Evolutionary conservation across 2,113 vertebrate species (phyloP), one percentile per base, ranked within the genome.

Genomic region (Guaruba guarouba): DNA sequence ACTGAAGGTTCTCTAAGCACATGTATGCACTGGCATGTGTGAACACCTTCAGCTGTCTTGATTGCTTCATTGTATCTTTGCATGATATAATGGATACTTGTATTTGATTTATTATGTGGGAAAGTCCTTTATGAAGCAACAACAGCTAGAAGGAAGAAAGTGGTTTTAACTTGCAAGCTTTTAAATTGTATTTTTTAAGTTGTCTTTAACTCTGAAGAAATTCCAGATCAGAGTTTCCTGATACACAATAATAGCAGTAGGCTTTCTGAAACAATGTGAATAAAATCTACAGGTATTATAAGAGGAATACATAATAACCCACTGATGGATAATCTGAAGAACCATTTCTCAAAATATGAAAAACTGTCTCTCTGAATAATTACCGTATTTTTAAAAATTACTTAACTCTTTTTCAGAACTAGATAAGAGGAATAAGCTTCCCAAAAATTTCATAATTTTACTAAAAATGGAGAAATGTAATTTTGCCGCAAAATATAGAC

Each of bases 1-100:
- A 63, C n/a, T 89, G 4, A 41, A 78, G 24, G 8, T 70, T 61
- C 28, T 57, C 10, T 81, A 84, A 78, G 11, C 4, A 33, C 17
- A 0, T 11, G 2, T 31, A 49, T 19, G 44, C 31, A 37, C 23
- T 0, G 1, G 5, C 49, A 67, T 7, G 4, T 17, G 22, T 29
- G 54, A 80, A 74, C 11, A 63, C 4, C 6, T 94, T 77, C 11
- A 31, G 46, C 7, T 5, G 2, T 31, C n/a, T 70, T 63, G n/a
- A 35, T 19, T 51, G 49, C 6, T 9, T 70, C 15, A 2, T 59
- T 51, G 2, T 35, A 43, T 6, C 10, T 63, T 71, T 74, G 11
- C 1, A 4, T 49, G 43, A 52, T 33, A 43, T 67, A 59, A 2
- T n/a, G 25, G 23, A 61, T 13, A 28, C 8, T 43, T 35, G 19